Conservation (phyloP, 1,140 invertebrate species). For the Drosophila nannoptera region DNA sequence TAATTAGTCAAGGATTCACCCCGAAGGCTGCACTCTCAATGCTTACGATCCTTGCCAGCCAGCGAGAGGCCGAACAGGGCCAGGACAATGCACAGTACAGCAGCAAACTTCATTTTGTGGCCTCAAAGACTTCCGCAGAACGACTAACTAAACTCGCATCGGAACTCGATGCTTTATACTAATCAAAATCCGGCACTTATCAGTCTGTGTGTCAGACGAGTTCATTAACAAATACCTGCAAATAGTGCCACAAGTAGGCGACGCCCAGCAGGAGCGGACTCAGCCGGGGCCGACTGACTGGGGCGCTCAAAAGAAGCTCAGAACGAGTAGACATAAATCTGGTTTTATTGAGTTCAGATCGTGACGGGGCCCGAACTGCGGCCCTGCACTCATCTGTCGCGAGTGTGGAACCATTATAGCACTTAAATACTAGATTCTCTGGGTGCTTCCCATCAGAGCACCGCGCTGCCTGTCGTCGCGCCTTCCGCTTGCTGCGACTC, state of each 20-base stretch:
- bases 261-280: neutral
- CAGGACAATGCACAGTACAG: constrained; percentile 42
- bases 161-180: constrained; percentile 42
- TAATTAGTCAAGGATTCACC: neutral
- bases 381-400: neutral
- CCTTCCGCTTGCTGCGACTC: constrained; percentile 5
- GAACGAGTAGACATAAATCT: neutral
- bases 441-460: constrained; percentile 12
- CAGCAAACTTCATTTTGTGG: constrained; percentile 50
- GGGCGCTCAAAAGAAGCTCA: too few species aligned
- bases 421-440: constrained; percentile 28
- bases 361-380: too few species aligned
- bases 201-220: constrained; percentile 27
- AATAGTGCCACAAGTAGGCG: constrained; percentile 38
- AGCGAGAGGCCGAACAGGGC: constrained; percentile 49
- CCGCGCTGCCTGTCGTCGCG: constrained; percentile 2
- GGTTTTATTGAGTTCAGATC: neutral
- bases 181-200: neutral
- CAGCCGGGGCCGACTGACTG: neutral
- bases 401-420: constrained; percentile 3
- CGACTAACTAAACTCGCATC: constrained; percentile 39
- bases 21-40: neutral
- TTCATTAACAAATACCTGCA: constrained; percentile 60
- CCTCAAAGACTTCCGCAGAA: constrained; percentile 9
- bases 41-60: constrained; percentile 52